phyloP scores from a whole-genome alignment of 2,888 invertebrate species.

The Sthenelais limicola region DNA sequence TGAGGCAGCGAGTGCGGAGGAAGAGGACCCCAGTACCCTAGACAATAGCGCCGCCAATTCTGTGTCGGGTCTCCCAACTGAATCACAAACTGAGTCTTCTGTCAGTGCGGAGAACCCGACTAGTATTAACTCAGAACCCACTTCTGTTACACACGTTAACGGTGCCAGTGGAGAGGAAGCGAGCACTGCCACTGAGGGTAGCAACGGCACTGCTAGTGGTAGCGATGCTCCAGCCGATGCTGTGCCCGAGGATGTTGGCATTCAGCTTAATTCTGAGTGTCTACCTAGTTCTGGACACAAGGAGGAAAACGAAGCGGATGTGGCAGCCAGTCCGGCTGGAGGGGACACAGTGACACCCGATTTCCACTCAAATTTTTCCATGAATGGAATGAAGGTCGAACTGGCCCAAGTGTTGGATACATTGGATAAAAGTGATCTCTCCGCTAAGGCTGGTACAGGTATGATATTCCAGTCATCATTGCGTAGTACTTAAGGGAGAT shows the following conservation, averaged over 20 bases:
- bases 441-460: not conserved
- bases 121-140: too few relatives aligned
- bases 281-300: constrained; percentile 4
- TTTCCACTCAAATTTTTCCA: constrained; percentile 61
- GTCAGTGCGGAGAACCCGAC: too few relatives aligned
- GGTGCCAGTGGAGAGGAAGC: too few relatives aligned
- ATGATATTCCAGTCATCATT: too few relatives aligned
- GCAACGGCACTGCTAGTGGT: constrained; percentile 1
- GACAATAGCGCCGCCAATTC: too few relatives aligned
- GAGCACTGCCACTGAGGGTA: not conserved
- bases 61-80: too few relatives aligned
- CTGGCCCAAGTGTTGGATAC: constrained; percentile 64
- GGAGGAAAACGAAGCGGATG: constrained; percentile 3
- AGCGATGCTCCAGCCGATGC: not conserved
- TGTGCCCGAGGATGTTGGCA: not conserved
- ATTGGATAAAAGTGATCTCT: constrained; percentile 48
- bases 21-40: not conserved
- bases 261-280: too few relatives aligned
- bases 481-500: too few relatives aligned
- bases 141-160: too few relatives aligned
- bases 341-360: constrained; percentile 48
- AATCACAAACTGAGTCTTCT: too few relatives aligned
- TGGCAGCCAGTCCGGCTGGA: too few relatives aligned
- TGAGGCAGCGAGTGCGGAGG: not conserved
- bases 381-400: constrained; percentile 67